phyloP scores from a whole-genome alignment of 2,113 vertebrate genomes.

The Oryctolagus cuniculus region mOryCun1.1 NC_091443.1:8578001-8578500 shows the following conservation, averaged over 20 bases:
- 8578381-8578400: constrained; percentile 11
- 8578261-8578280: background rate
- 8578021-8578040: too few species aligned
- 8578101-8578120: background rate
- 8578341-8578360: background rate
- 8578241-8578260: rapidly evolving
- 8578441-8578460: background rate
- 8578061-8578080: background rate
- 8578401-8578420: constrained; percentile 27
- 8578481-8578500: background rate
- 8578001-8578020: too few species aligned
- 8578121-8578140: background rate
- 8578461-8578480: background rate
- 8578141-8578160: background rate
- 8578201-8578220: background rate
- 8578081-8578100: background rate
- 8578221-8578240: background rate
- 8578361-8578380: background rate
- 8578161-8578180: background rate
- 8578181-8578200: too few species aligned
- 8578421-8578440: background rate
- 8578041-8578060: too few species aligned
- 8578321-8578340: background rate
- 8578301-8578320: background rate
- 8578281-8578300: background rate